These are phyloP conservation scores for Barypeithes pellucidus DNA, from an alignment of 2,888 invertebrate species.

Conservation along the genomic window DNA sequence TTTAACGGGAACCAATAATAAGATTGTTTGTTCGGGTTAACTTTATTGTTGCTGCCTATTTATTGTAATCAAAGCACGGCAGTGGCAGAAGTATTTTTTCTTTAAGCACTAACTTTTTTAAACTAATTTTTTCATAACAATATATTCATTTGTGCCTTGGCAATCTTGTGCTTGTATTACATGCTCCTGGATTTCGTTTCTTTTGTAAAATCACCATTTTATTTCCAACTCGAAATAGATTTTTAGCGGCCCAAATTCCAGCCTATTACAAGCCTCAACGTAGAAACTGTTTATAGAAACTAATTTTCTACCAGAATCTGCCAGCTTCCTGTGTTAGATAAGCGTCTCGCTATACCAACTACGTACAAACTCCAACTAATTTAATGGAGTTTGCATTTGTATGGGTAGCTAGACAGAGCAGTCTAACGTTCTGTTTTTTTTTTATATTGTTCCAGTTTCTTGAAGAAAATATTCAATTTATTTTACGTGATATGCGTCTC, in stretches of 20 bases:
- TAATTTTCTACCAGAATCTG: constrained; percentile 47
- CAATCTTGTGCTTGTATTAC: not conserved
- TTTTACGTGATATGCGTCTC: no score
- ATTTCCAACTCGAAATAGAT: constrained; percentile 15
- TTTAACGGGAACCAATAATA: no score
- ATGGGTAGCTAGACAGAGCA: constrained; percentile 21
- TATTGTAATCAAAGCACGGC: no score
- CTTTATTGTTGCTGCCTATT: no score
- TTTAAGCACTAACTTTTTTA: no score
- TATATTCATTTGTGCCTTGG: no score
- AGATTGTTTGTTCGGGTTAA: no score
- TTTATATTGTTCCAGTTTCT: no score
- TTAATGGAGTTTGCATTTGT: constrained; percentile 42
- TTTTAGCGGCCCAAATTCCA: constrained; percentile 16
- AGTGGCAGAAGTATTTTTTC: no score
- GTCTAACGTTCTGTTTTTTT: constrained; percentile 6
- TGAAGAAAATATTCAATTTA: no score
- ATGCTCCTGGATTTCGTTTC: not conserved
- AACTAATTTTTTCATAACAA: no score
- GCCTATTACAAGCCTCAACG: not conserved
- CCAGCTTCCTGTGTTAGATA: constrained; percentile 44
- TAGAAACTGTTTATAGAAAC: constrained; percentile 35
- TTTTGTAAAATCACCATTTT: constrained; percentile 1
- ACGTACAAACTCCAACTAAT: constrained; percentile 32
- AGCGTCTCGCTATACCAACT: constrained; percentile 41